Evolutionary conservation across 2,113 vertebrate genomes (phyloP).

Genomic region (Acanthisitta chloris): DNA sequence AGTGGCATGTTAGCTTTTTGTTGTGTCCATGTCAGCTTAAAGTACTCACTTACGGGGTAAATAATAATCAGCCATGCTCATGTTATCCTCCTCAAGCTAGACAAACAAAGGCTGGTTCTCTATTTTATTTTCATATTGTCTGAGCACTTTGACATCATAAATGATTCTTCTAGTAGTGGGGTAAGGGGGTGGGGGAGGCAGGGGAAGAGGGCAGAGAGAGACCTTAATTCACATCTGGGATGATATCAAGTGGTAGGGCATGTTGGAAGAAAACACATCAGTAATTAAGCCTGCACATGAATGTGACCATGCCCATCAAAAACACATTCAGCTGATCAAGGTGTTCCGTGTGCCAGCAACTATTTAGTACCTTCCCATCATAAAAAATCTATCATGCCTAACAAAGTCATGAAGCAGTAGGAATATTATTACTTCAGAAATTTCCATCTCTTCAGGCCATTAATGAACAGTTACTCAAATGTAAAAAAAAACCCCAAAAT

Average conservation of each 20-base stretch:
- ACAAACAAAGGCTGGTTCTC: not conserved
- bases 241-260: not conserved
- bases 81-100: not conserved
- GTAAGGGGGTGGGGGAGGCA: not conserved
- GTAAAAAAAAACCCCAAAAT: no score
- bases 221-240: not conserved
- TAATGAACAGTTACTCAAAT: not conserved
- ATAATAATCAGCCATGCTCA: not conserved
- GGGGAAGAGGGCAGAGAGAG: not conserved
- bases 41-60: not conserved
- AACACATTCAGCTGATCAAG: not conserved
- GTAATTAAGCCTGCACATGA: not conserved
- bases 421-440: not conserved
- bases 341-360: accelerated
- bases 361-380: not conserved
- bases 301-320: not conserved
- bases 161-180: not conserved
- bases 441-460: not conserved
- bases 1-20: not conserved
- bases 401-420: not conserved
- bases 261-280: not conserved
- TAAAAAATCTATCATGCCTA: not conserved
- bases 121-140: not conserved
- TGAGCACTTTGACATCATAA: not conserved
- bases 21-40: not conserved